phyloP scores from a whole-genome alignment of 1,140 invertebrate species.

The Portunus trituberculatus region DNA sequence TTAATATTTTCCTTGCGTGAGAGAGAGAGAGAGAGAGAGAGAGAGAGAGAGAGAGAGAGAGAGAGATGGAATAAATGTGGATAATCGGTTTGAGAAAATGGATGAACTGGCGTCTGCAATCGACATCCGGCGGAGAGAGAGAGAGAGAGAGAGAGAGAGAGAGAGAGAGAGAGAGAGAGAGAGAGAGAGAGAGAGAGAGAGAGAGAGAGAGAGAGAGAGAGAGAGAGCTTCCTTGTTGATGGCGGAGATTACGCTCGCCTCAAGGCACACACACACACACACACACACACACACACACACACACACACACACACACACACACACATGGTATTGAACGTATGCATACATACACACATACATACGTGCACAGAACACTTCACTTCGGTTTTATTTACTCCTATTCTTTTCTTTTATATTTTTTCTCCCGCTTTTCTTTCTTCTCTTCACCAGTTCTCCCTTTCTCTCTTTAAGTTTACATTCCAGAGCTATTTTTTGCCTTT shows the following conservation, averaged over 20 bases:
- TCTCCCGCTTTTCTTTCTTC: no score
- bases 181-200: not conserved
- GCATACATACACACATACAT: not conserved
- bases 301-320: not conserved
- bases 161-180: constrained; percentile 1
- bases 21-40: constrained; percentile 27
- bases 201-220: not conserved
- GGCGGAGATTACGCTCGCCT: not conserved
- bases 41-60: constrained; percentile 19
- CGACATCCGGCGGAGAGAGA: constrained; percentile 3
- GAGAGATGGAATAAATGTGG: not conserved
- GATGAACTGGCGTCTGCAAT: not conserved
- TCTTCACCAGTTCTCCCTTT: no score
- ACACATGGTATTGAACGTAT: no score
- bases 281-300: constrained; percentile 11
- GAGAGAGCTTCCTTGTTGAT: constrained; percentile 21
- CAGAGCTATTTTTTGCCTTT: no score
- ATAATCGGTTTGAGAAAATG: not conserved
- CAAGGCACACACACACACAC: not conserved
- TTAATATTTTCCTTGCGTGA: not conserved
- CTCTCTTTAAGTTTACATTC: no score
- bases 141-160: constrained; percentile 2
- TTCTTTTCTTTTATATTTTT: no score
- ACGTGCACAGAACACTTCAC: not conserved
- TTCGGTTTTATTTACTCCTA: no score